Base-by-base conservation (phyloP, 1,140 invertebrate species). In the Yoshiicerus persimilis region DNA sequence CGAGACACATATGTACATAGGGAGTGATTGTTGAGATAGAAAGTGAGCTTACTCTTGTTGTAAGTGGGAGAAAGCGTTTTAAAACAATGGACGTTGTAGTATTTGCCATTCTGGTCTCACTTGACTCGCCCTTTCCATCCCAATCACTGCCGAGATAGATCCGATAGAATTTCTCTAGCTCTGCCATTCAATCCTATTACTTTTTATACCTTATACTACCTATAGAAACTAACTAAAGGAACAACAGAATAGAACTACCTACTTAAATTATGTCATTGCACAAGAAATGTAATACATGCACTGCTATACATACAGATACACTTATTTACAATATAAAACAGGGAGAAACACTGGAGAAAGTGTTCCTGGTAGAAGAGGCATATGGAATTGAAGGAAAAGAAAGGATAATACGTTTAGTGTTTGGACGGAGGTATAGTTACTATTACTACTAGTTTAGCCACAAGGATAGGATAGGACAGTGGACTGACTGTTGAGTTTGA, bases 61-160 rank as follows among this genome's bases (percentile, higher is more conserved):
- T 80, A 80, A 80, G 75, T 32, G 32, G 30, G n/a, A n/a, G 75
- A 80, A 80, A 80, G 38, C 75, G 75, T 80, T 80, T 80, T 80
- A 80, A 80, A 80, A 80, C 75, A 80, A 80, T 80, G 75, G 75
- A 80, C 75, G 75, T 23, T 9, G 20, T n/a, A 20, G 75, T 80
- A 80, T 32, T 80, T 80, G 75, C 75, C 75, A 80, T 80, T 80
- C 75, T 20, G 38, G 32, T 32, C 75, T 32, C 75, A 80, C 75
- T 80, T 80, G 32, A 34, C 75, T 80, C 75, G 75, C 75, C 75
- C 75, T 80, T 36, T 80, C 34, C 32, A 80, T 80, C 32, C 75
- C 75, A 80, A 36, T 80, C 75, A 80, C 75, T 80, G 32, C 20
- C 32, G 20, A n/a, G 32, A n/a, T 80, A 38, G 32, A 32, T 30